Conservation (phyloP, 2,113 vertebrate genomes). For the Coptodon bakossiorum region DNA sequence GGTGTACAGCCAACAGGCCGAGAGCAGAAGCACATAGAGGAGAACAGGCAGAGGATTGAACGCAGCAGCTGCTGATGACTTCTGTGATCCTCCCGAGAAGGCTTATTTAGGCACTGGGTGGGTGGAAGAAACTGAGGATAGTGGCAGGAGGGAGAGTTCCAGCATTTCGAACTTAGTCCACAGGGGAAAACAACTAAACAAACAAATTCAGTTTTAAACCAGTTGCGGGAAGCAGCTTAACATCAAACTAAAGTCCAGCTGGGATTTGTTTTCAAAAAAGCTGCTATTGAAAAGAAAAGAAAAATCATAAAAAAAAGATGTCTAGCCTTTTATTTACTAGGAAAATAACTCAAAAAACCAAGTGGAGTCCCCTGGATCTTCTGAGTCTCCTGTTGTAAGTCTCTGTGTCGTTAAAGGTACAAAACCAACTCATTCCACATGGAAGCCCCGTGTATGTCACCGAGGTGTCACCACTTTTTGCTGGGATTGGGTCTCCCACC, state of each 20-base stretch:
- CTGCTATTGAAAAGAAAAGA: background rate
- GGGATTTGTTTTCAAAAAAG: background rate
- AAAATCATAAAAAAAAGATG: background rate
- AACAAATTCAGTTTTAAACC: conserved; percentile 6
- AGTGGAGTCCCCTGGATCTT: conserved; percentile 4
- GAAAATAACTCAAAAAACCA: background rate
- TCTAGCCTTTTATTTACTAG: background rate
- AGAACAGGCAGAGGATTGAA: conserved; percentile 44
- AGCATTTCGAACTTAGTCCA: conserved; percentile 22
- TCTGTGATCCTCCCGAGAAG: conserved; percentile 45
- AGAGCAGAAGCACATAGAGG: conserved; percentile 38
- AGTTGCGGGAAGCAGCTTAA: background rate
- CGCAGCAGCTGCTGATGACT: conserved; percentile 52
- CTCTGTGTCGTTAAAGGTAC: background rate
- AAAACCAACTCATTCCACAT: conserved; percentile 65
- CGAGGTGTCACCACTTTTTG: conserved; percentile 10
- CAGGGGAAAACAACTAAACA: conserved; percentile 1
- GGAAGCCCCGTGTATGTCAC: conserved; percentile 17
- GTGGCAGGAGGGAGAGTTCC: conserved; percentile 27
- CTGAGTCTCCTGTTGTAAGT: conserved; percentile 14
- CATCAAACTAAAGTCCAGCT: conserved; percentile 22
- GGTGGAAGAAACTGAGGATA: conserved; percentile 49
- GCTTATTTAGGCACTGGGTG: conserved; percentile 64
- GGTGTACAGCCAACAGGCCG: conserved; percentile 15
- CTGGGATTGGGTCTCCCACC: conserved; percentile 40